Conservation (phyloP, 2,797 vertebrate genomes). For the Sebastiscus albofasciatus region DNA sequence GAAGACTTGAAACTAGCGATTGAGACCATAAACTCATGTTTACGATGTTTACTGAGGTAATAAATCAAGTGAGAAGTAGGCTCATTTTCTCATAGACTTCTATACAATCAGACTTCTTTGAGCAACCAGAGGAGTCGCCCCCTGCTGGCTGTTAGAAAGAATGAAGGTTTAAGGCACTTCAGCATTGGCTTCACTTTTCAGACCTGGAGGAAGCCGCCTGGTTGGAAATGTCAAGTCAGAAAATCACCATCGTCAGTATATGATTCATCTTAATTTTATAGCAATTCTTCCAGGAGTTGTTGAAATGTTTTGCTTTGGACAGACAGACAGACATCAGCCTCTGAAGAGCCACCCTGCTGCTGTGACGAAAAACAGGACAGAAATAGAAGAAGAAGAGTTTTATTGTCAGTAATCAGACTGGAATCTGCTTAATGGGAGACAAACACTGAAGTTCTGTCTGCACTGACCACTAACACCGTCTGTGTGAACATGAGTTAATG, state of each 20-base stretch:
- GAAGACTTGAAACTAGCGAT: no score
- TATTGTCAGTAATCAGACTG: slow-evolving; percentile 39
- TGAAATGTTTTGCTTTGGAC: background rate
- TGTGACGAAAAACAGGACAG: background rate
- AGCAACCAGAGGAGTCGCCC: no score
- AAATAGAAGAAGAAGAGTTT: slow-evolving; percentile 12
- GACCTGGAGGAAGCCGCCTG: no score
- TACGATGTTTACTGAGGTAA: no score
- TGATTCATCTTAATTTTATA: background rate
- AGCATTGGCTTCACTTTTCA: no score
- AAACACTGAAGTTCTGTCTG: slow-evolving; percentile 39
- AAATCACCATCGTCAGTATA: background rate
- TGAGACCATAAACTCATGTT: no score
- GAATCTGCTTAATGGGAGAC: slow-evolving; percentile 38
- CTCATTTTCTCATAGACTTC: no score
- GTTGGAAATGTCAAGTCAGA: background rate
- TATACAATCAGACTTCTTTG: no score
- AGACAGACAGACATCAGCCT: background rate
- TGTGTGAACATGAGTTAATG: background rate
- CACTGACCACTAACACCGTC: background rate
- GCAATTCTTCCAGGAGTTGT: background rate
- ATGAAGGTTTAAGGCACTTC: no score
- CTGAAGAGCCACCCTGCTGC: background rate
- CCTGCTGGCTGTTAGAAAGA: no score
- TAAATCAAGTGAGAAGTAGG: no score